Conservation (phyloP, 1,140 invertebrate genomes). For the Oppia nitens region DNA sequence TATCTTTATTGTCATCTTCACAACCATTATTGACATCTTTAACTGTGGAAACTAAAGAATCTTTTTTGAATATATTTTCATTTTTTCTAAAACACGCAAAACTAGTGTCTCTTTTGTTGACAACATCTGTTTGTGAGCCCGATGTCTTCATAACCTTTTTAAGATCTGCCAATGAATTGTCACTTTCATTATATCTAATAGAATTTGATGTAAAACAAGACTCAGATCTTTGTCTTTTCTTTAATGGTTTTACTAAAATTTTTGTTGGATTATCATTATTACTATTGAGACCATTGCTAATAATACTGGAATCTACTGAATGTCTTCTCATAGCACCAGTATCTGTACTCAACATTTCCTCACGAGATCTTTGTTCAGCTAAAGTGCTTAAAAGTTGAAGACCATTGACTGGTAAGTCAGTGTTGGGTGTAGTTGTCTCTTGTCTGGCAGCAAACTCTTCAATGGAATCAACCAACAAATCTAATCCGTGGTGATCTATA, state of each 20-base stretch:
- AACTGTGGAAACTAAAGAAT: conserved; percentile 27
- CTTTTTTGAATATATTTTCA: conserved; percentile 32
- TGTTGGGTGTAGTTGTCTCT: conserved; percentile 10
- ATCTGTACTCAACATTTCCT: conserved; percentile 50
- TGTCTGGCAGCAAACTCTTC: conserved; percentile 32
- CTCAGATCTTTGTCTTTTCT: not conserved
- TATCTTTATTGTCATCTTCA: conserved; percentile 9
- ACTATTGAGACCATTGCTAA: not conserved
- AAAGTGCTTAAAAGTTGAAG: conserved; percentile 61
- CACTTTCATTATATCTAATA: not conserved
- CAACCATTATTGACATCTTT: conserved; percentile 15
- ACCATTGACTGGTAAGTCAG: conserved; percentile 28
- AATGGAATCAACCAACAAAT: conserved; percentile 61
- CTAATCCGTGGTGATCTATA: conserved; percentile 40
- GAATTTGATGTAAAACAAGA: not conserved
- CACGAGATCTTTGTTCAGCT: conserved; percentile 62
- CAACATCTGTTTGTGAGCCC: conserved; percentile 12
- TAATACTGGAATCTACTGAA: conserved; percentile 33
- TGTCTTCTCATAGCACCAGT: conserved; percentile 30
- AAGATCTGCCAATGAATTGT: not conserved
- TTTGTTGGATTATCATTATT: not conserved
- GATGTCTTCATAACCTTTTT: not conserved
- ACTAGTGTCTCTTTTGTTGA: no score
- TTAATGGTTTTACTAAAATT: not conserved
- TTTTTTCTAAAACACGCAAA: no score